Conservation (phyloP, 2,113 vertebrate genomes). For the Perca flavescens region DNA sequence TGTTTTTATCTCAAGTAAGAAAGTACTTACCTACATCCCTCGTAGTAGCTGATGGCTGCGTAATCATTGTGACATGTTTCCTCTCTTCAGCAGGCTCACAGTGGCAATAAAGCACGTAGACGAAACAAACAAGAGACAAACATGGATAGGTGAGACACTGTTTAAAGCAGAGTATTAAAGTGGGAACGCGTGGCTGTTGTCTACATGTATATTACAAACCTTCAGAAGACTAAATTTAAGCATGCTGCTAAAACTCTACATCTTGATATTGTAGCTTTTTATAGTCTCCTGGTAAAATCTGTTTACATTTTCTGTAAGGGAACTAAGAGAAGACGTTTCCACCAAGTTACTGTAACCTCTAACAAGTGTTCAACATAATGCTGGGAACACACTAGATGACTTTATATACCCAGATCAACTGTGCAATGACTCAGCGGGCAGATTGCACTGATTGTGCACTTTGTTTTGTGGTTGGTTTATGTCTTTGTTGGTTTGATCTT, state of each 20-base stretch:
- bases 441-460: neutral
- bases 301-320: neutral
- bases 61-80: constrained; percentile 11
- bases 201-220: neutral
- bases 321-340: neutral
- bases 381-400: neutral
- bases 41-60: neutral
- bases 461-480: neutral
- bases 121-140: constrained; percentile 30
- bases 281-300: neutral
- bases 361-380: neutral
- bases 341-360: neutral
- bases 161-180: neutral
- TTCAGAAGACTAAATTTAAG: neutral
- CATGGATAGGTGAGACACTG: constrained; percentile 45
- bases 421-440: neutral
- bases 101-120: constrained; percentile 6
- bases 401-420: neutral
- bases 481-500: neutral
- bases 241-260: neutral
- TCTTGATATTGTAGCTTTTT: neutral
- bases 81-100: constrained; percentile 44
- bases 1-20: neutral
- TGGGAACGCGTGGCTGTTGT: neutral
- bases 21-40: neutral